These are phyloP conservation scores for Anhinga rufa DNA, from an alignment of 2,113 vertebrate genomes.

Conservation along the genomic window DNA sequence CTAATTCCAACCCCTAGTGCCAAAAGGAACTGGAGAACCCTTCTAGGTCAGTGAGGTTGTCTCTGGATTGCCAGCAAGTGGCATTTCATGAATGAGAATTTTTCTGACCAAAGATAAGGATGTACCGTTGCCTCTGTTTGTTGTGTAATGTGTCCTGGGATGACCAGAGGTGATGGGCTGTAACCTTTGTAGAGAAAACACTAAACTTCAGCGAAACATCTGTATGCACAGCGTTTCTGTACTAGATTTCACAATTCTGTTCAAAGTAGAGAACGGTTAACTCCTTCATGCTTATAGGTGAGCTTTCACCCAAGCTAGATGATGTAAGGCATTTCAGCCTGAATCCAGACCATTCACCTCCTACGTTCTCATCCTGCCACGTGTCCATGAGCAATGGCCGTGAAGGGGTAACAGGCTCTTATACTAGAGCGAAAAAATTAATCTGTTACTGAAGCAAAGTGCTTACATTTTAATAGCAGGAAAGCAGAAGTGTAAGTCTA, in stretches of 20 bases:
- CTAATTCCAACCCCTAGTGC: not conserved
- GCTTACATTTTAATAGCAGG: not conserved
- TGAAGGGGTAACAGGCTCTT: not conserved
- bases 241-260: not conserved
- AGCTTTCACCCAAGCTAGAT: not conserved
- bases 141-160: not conserved
- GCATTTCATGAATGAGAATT: not conserved
- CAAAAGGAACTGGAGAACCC: not conserved
- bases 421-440: not conserved
- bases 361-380: rapidly evolving
- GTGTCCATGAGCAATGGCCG: not conserved
- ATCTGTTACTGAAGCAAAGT: not conserved
- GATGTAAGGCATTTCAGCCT: not conserved
- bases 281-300: not conserved
- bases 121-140: not conserved
- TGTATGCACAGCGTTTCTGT: not conserved
- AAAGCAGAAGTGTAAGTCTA: not conserved
- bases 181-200: not conserved
- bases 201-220: not conserved
- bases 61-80: not conserved
- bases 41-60: not conserved
- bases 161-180: not conserved
- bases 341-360: not conserved
- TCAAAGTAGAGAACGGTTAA: not conserved
- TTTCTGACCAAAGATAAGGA: not conserved